phyloP scores from a whole-genome alignment of 2,797 vertebrate genomes.

The Sebastes steindachneri region DNA sequence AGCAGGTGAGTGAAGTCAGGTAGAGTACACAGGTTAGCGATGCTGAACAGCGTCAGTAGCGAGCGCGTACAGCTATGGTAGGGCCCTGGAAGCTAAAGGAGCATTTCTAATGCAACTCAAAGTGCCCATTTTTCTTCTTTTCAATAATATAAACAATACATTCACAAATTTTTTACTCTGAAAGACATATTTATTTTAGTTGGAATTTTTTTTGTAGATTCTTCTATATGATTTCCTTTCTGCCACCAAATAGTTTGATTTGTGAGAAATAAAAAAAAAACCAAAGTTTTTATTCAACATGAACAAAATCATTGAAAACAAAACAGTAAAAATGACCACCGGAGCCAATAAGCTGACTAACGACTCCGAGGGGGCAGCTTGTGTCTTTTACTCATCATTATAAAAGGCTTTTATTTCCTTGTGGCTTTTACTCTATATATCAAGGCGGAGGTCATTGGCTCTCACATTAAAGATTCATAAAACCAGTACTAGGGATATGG shows the following conservation, averaged over 20 bases:
- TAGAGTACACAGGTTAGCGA: neutral
- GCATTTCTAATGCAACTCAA: neutral
- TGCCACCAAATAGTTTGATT: neutral
- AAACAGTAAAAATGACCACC: constrained; percentile 31
- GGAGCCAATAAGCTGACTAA: constrained; percentile 34
- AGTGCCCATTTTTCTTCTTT: neutral
- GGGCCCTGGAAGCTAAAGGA: neutral
- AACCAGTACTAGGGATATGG: constrained; percentile 65
- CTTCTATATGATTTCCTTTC: neutral
- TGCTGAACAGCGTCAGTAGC: neutral
- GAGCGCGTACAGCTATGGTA: neutral
- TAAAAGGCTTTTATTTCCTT: constrained; percentile 61
- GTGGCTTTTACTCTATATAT: constrained; percentile 69
- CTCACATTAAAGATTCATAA: constrained; percentile 75
- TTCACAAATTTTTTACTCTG: accelerated
- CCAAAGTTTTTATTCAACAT: neutral
- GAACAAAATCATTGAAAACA: neutral
- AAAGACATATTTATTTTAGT: neutral
- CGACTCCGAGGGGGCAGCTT: constrained; percentile 32
- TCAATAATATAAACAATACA: neutral
- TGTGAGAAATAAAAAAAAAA: neutral
- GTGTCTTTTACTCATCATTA: constrained; percentile 58
- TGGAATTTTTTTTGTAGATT: neutral
- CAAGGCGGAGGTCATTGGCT: constrained; percentile 70
- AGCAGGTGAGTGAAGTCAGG: neutral